Conservation (phyloP, 2,888 invertebrate genomes). For the Anthophora plumipes region DNA sequence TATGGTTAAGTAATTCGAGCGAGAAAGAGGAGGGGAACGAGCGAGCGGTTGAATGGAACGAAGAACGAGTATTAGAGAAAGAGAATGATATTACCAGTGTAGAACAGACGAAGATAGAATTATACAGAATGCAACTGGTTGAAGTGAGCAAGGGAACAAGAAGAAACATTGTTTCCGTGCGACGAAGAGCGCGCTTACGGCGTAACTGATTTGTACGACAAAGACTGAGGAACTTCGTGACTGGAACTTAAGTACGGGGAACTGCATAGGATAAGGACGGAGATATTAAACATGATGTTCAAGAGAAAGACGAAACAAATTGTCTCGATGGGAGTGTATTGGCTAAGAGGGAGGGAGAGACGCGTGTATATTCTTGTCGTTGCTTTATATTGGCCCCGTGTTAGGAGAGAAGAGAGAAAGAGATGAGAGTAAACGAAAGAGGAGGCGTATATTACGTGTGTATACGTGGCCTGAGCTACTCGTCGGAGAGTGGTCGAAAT, state of each 20-base stretch:
- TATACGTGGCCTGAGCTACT: slow-evolving; percentile 21
- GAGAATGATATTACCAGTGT: not conserved
- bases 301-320: slow-evolving; percentile 4
- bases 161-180: not conserved
- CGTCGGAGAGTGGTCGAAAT: slow-evolving; percentile 25
- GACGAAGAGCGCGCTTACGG: not conserved
- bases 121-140: not conserved
- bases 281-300: not conserved
- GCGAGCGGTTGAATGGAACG: slow-evolving; percentile 23
- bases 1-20: not conserved
- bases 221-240: too few relatives aligned
- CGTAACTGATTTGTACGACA: not conserved
- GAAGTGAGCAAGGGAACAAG: not conserved
- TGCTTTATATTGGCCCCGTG: slow-evolving; percentile 9
- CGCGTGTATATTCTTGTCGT: not conserved
- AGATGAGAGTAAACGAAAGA: not conserved
- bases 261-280: not conserved
- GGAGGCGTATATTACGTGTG: too few relatives aligned
- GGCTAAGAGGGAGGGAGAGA: slow-evolving; percentile 1
- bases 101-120: not conserved
- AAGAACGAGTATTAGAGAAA: not conserved
- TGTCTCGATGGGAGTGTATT: not conserved
- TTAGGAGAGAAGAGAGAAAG: not conserved
- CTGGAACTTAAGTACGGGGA: not conserved
- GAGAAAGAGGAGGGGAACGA: not conserved